Base-by-base conservation (phyloP, 2,888 invertebrate species). In the Poecilus cupreus region DNA sequence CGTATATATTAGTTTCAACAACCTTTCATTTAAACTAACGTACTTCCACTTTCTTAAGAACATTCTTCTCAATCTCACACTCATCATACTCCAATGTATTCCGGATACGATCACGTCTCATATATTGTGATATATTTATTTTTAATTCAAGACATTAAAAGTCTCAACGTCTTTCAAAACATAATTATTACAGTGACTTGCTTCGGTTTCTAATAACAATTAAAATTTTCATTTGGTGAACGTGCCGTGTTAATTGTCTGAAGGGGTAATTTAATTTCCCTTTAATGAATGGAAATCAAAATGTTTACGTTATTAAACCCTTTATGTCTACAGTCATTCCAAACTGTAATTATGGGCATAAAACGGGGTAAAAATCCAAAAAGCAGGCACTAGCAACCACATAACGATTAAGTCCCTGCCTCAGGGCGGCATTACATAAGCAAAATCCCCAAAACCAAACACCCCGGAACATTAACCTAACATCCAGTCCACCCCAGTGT, bases 391-490 rank as follows among this genome's bases (percentile, higher is more conserved):
- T 18, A 16, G 4, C 51, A 32, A 32, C 32, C 51, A 51, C 51
- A 51, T 16, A 18, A 51, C 18, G 18, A 51, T 51, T 18, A 51
- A 51, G 13, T 18, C 18, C 18, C 51, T 13, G 64, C 64, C 18
- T 32, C 64, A 68, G 39, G 32, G 37, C 64, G 37, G 32, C 64
- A 68, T 68, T 16, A 68, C 64, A 68, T 32, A 32, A 68, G 51
- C 51, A 51, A 68, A 68, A 68, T 37, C 39, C 37, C 64, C 20
- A 68, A 68, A 68, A 37, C 64, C 64, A 68, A 68, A 68, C 32
- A 32, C 64, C 64, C 64, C 32, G 10, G 32, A 68, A 37, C 18
- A 51, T 51, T 51, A 51, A 10, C 6, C 51, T 10, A 43, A 11
- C 43, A 43, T 43, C n/a, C 43, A 43, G 43, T 60, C 60, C 60